Conservation (phyloP, 2,888 invertebrate species). For the Amorpha juglandis region DNA sequence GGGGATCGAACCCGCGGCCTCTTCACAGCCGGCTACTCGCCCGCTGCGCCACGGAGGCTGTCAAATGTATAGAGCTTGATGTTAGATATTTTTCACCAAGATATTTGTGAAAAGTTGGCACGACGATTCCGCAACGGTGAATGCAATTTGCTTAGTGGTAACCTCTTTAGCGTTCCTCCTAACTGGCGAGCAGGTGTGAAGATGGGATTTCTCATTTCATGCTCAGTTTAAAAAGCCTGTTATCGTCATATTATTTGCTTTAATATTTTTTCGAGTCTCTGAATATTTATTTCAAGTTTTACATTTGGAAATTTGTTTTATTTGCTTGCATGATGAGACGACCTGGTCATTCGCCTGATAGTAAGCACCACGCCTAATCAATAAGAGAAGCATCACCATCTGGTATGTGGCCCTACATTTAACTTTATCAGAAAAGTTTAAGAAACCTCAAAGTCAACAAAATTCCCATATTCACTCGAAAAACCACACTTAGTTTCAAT, state of each 20-base stretch:
- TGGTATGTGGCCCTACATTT: too few species aligned
- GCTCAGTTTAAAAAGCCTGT: slow-evolving; percentile 70
- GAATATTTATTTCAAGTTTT: not conserved
- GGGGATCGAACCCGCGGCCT: too few species aligned
- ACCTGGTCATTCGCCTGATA: too few species aligned
- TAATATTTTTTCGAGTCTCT: slow-evolving; percentile 38
- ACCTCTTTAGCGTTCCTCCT: slow-evolving; percentile 63
- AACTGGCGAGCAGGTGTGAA: slow-evolving; percentile 44
- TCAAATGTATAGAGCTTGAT: too few species aligned
- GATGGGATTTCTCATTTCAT: slow-evolving; percentile 71
- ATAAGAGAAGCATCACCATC: too few species aligned
- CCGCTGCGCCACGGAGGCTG: too few species aligned
- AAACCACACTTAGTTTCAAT: too few species aligned
- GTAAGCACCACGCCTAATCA: too few species aligned
- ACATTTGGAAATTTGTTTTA: not conserved
- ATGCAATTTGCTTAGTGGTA: slow-evolving; percentile 76
- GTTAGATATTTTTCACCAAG: slow-evolving; percentile 42
- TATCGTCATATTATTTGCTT: slow-evolving; percentile 47
- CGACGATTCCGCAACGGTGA: slow-evolving; percentile 54
- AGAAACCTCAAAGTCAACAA: too few species aligned
- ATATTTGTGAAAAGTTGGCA: slow-evolving; percentile 52
- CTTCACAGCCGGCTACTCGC: too few species aligned
- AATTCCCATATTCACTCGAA: too few species aligned
- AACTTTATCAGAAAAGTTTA: too few species aligned
- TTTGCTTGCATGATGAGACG: not conserved